phyloP scores from a whole-genome alignment of 1,140 invertebrate genomes.

The Helicoverpa zea region DNA sequence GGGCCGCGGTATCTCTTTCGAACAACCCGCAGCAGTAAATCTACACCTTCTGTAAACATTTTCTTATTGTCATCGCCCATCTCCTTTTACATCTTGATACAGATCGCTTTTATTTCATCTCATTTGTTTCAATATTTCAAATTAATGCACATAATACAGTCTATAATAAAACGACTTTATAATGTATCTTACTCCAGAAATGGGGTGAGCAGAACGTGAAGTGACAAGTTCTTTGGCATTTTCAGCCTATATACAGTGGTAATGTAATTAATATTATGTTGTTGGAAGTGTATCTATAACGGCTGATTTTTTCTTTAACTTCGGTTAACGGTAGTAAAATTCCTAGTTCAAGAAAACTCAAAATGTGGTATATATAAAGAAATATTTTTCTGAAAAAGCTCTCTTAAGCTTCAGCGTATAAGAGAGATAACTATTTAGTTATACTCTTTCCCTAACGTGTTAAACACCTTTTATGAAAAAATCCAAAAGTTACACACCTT shows the following conservation, averaged over 20 bases:
- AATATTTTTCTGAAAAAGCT: no score
- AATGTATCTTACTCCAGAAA: constrained; percentile 32
- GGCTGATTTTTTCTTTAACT: no score
- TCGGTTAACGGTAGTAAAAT: no score
- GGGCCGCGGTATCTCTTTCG: no score
- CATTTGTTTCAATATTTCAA: constrained; percentile 37
- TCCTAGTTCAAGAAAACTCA: no score
- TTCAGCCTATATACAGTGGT: not conserved
- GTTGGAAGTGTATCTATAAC: not conserved
- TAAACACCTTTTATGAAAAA: not conserved
- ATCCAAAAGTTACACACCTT: not conserved
- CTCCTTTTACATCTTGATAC: constrained; percentile 3
- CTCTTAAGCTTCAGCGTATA: no score
- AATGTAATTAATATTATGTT: constrained; percentile 1
- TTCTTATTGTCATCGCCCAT: not conserved
- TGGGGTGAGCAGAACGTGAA: constrained; percentile 4
- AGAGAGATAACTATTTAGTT: no score
- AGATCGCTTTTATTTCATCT: constrained; percentile 43
- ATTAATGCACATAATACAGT: constrained; percentile 35
- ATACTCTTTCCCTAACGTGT: no score
- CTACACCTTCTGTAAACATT: not conserved
- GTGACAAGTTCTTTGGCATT: not conserved
- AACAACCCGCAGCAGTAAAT: no score
- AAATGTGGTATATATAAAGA: no score
- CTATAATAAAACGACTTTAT: constrained; percentile 26